A percentile compares a stretch with the other conserved stretches of the same genome.
Conservation (phyloP, 2,888 invertebrate genomes). For the Octonoba sinensis region DNA sequence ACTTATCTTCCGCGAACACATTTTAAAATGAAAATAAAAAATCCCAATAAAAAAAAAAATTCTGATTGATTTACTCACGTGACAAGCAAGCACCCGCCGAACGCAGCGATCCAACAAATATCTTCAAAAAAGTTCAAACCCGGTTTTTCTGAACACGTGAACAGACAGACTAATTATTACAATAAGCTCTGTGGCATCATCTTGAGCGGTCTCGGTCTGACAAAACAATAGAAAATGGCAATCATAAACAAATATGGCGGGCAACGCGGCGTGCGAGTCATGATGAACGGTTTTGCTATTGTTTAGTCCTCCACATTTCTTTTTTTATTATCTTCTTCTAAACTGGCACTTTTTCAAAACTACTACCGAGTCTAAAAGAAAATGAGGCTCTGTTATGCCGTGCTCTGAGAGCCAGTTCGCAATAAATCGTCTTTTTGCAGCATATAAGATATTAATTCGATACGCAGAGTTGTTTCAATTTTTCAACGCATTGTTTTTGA, state of each 20-base stretch:
- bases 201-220: constrained; percentile 9
- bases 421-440: too few species aligned
- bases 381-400: too few species aligned
- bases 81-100: not conserved
- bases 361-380: too few species aligned
- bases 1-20: too few species aligned
- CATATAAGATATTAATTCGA: too few species aligned
- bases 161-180: constrained; percentile 20
- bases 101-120: constrained; percentile 10
- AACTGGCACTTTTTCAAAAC: constrained; percentile 7
- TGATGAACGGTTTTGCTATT: constrained; percentile 41
- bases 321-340: constrained; percentile 1
- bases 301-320: constrained; percentile 13
- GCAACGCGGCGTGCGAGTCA: constrained; percentile 12
- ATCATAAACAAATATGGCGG: constrained; percentile 43
- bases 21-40: not conserved
- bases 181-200: constrained; percentile 13
- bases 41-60: constrained; percentile 5
- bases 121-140: constrained; percentile 17
- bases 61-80: constrained; percentile 9
- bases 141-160: constrained; percentile 21
- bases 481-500: too few species aligned
- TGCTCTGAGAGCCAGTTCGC: too few species aligned
- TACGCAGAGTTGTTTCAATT: too few species aligned
- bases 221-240: constrained; percentile 40